phyloP scores from a whole-genome alignment of 2,797 vertebrate species.

The Crax fasciolata region DNA sequence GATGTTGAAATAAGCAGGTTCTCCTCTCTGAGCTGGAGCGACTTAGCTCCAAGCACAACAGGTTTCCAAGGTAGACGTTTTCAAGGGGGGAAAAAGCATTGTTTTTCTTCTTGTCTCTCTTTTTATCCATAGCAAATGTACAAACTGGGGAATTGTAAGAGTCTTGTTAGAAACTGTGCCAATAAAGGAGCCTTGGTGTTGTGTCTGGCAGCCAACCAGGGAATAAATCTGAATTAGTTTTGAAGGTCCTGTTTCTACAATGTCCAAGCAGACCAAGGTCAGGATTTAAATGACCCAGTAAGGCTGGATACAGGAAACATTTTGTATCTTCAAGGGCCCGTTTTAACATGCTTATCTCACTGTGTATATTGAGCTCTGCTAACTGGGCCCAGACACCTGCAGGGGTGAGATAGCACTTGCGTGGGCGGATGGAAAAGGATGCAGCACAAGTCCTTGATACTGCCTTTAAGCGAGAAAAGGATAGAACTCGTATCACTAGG shows the following conservation, averaged over 20 bases:
- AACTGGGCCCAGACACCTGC: conserved; percentile 8
- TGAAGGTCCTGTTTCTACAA: conserved; percentile 5
- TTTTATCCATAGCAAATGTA: neutral
- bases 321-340: neutral
- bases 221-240: conserved; percentile 15
- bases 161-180: neutral
- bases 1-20: conserved; percentile 61
- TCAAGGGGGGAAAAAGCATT: neutral
- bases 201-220: conserved; percentile 17
- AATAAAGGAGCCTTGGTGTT: conserved; percentile 15
- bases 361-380: neutral
- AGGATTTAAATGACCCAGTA: neutral
- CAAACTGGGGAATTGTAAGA: neutral
- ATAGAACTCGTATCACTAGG: neutral
- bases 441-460: neutral
- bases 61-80: neutral
- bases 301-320: neutral
- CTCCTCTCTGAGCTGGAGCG: conserved; percentile 13
- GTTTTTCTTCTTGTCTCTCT: conserved; percentile 20
- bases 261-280: neutral
- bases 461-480: neutral
- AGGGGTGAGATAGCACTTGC: neutral
- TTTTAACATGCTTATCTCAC: neutral
- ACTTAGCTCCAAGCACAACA: neutral
- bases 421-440: neutral